Evolutionary conservation across 2,113 vertebrate genomes (phyloP).

Genomic region (Neotoma lepida): DNA sequence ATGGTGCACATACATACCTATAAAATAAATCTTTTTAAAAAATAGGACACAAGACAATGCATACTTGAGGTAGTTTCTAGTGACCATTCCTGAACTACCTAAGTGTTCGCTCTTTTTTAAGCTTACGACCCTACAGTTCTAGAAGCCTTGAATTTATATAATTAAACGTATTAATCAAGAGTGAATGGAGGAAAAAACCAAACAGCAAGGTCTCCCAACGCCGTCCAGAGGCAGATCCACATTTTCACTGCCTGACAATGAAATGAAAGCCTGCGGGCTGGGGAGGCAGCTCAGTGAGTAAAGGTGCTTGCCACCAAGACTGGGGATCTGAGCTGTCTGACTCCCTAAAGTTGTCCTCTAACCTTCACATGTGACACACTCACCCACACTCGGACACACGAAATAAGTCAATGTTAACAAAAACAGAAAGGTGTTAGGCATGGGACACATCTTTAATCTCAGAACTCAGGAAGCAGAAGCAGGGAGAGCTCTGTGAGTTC

Average conservation of each 20-base stretch:
- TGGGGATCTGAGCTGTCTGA: neutral
- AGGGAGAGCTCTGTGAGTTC: neutral
- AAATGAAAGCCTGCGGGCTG: neutral
- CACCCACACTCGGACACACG: neutral
- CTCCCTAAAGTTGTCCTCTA: neutral
- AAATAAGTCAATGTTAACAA: neutral
- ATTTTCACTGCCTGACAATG: neutral
- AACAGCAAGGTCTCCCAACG: neutral
- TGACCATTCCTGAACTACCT: neutral
- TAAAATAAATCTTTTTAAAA: neutral
- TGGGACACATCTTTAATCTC: neutral
- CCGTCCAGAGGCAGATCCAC: neutral
- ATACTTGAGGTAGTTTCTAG: too few species aligned
- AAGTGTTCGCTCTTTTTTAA: neutral
- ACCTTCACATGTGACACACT: neutral
- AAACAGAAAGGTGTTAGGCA: neutral
- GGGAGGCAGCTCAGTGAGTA: neutral
- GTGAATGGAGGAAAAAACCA: neutral
- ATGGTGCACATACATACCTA: neutral
- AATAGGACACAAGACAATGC: neutral
- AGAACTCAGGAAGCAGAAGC: neutral
- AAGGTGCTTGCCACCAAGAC: neutral
- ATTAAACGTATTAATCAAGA: neutral
- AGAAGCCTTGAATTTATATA: neutral
- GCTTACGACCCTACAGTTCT: neutral